These are phyloP conservation scores for Cyprinodon brontotheroides DNA, from an alignment of 2,113 vertebrate species.

Conservation along the genomic window DNA sequence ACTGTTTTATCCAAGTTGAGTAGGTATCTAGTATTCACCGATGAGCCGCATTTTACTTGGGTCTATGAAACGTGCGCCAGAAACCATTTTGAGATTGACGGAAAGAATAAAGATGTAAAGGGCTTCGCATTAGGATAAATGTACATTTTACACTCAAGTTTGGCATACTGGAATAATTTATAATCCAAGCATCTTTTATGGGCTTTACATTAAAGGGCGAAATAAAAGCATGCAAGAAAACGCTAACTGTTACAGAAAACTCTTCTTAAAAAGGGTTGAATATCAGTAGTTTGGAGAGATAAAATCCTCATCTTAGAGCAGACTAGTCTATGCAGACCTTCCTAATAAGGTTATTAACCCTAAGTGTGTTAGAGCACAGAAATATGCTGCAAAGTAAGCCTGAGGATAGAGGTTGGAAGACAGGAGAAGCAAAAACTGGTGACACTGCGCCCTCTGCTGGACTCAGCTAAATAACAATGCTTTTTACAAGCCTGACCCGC, in stretches of 20 bases:
- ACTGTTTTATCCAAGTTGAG: too few relatives aligned
- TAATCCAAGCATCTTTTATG: too few relatives aligned
- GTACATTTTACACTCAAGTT: too few relatives aligned
- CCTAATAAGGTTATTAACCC: not conserved
- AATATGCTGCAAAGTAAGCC: not conserved
- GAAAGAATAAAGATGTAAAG: too few relatives aligned
- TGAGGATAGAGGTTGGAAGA: not conserved
- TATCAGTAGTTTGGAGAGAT: not conserved
- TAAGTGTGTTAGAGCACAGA: not conserved
- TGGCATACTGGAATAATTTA: too few relatives aligned
- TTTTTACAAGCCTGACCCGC: constrained; percentile 80
- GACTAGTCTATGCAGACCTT: not conserved
- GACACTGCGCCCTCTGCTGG: constrained; percentile 67
- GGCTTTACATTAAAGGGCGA: too few relatives aligned
- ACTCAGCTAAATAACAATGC: not conserved
- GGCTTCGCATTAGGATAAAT: too few relatives aligned
- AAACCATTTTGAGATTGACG: too few relatives aligned
- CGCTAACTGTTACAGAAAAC: not conserved
- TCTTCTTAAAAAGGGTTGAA: not conserved
- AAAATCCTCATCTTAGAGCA: not conserved
- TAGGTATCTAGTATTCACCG: too few relatives aligned
- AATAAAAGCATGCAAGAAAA: too few relatives aligned
- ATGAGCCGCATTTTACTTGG: too few relatives aligned
- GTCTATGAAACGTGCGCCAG: too few relatives aligned
- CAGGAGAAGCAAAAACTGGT: not conserved